phyloP scores from a whole-genome alignment of 2,113 vertebrate genomes.

The Globicephala melas region DNA sequence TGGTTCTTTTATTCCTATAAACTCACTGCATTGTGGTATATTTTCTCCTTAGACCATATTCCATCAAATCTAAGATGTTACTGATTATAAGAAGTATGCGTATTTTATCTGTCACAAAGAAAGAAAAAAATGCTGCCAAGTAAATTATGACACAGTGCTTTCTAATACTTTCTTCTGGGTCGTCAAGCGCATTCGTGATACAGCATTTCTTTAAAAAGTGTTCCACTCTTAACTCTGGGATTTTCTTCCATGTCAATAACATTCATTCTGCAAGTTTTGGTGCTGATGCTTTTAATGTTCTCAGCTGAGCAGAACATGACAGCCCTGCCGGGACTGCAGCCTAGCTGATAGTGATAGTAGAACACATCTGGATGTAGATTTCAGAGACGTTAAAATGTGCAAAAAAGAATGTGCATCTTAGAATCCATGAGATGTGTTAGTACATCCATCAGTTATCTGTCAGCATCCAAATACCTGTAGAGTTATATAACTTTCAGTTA shows the following conservation, averaged over 20 bases:
- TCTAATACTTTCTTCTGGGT: neutral
- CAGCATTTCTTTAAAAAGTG: neutral
- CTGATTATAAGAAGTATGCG: neutral
- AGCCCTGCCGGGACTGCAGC: neutral
- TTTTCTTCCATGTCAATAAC: neutral
- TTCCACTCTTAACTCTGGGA: neutral
- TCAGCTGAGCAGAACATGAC: neutral
- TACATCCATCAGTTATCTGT: neutral
- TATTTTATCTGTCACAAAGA: conserved; percentile 18
- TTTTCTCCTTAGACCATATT: neutral
- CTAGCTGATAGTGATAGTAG: neutral
- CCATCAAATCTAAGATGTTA: neutral
- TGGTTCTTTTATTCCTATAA: conserved; percentile 6
- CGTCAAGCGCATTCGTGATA: neutral
- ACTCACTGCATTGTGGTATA: neutral
- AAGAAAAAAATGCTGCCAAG: neutral
- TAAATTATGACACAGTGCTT: neutral
- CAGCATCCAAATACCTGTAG: neutral
- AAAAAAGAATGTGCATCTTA: neutral
- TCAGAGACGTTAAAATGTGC: neutral
- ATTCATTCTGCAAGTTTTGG: neutral
- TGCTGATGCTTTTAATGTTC: neutral
- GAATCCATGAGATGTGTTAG: neutral
- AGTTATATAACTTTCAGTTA: neutral
- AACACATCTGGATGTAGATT: neutral